phyloP scores from a whole-genome alignment of 2,113 vertebrate species.

The Ia io region DNA sequence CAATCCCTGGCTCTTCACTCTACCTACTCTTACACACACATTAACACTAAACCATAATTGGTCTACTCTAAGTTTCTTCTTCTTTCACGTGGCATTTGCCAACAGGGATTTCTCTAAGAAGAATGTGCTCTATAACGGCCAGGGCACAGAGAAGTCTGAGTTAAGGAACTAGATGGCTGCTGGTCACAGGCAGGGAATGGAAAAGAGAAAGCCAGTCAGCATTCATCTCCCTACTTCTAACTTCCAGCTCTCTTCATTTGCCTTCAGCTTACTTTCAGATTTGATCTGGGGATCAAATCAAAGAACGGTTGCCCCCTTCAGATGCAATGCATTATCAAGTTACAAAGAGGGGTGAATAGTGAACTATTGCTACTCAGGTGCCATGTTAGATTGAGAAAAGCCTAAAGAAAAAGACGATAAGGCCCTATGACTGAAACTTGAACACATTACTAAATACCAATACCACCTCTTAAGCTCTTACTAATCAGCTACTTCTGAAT shows the following conservation, averaged over 20 bases:
- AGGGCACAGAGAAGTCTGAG: constrained; percentile 38
- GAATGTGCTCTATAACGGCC: constrained; percentile 39
- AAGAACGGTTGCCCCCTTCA: neutral
- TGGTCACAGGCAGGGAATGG: neutral
- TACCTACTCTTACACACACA: neutral
- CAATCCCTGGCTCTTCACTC: neutral
- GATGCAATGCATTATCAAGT: neutral
- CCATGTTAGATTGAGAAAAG: neutral
- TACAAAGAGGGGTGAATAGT: neutral
- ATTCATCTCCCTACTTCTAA: constrained; percentile 12
- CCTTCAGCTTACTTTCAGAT: neutral
- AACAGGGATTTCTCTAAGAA: constrained; percentile 48
- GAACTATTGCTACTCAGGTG: neutral
- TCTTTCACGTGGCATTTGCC: constrained; percentile 29
- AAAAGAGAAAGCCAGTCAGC: neutral
- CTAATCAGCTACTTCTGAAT: neutral
- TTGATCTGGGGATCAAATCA: constrained; percentile 50
- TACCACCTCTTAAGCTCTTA: neutral
- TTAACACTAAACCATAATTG: neutral
- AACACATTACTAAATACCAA: neutral
- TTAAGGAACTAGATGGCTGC: constrained; percentile 41
- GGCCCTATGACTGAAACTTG: neutral
- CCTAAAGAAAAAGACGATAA: neutral
- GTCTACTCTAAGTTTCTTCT: constrained; percentile 19
- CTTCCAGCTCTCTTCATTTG: neutral